Evolutionary conservation across 2,888 invertebrate species (phyloP), one percentile per base, ranked within the genome.

Genomic region (Hyles lineata): DNA sequence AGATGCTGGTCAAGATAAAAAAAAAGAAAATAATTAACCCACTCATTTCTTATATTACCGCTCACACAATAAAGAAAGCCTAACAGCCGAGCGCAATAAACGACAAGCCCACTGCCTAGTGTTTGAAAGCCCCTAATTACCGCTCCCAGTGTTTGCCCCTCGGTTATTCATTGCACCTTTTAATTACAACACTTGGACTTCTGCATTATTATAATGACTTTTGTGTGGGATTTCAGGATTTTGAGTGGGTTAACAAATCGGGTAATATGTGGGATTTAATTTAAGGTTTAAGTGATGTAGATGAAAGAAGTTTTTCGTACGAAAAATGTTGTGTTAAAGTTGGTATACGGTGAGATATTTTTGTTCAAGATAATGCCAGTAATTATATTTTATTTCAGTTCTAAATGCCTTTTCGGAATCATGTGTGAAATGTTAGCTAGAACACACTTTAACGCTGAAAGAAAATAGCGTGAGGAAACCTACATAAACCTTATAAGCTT

Each of bases 81-180:
- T n/a, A 55, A 55, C 17, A n/a, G 55, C n/a, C n/a, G 19, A 55
- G 55, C n/a, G 55, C 55, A n/a, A 55, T 55, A 55, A 55, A 55
- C 17, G 55, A 55, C 55, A n/a, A 55, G n/a, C 55, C 7, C n/a
- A 55, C 19, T 55, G n/a, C 55, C 7, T 55, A 55, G 55, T 55
- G n/a, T 43, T 43, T 55, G 55, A 55, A 55, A n/a, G 55, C 55
- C 19, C 1, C 55, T 55, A 55, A 55, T 55, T 55, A 55, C 55
- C 55, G 55, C 55, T 1, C 55, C 55, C 15, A n/a, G 43, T 43
- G 43, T 43, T 43, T 35, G 1, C 43, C 52, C 52, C 19, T n/a
- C 55, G 55, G n/a, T n/a, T 55, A 55, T 55, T 17, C 55, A 55
- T 55, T 55, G 55, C 55, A n/a, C 55, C 55, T 55, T 55, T 55